Percentiles rank a stretch among this genome's conserved stretches.
These are phyloP conservation scores for Hemithea aestivaria DNA, from an alignment of 2,888 invertebrate species.

Conservation along the genomic window DNA sequence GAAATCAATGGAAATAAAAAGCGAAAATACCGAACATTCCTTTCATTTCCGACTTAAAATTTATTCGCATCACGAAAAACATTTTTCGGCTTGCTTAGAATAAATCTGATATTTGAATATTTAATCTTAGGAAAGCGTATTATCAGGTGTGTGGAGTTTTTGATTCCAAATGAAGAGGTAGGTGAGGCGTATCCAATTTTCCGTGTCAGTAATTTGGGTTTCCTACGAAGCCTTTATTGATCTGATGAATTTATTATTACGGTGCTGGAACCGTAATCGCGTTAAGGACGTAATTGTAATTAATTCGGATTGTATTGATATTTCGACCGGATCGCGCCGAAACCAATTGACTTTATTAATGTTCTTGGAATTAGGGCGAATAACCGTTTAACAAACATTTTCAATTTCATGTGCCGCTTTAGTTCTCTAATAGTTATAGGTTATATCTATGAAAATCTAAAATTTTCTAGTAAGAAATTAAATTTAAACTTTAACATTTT, in stretches of 20 bases:
- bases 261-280: slow-evolving; percentile 14
- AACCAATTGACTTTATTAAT: background rate
- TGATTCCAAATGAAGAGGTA: slow-evolving; percentile 30
- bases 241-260: slow-evolving; percentile 25
- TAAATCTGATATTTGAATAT: slow-evolving; percentile 43
- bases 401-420: too few species aligned
- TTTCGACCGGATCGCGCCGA: slow-evolving; percentile 1
- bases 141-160: slow-evolving; percentile 39
- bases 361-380: background rate
- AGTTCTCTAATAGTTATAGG: too few species aligned
- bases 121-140: slow-evolving; percentile 41
- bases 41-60: slow-evolving; percentile 16
- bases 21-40: slow-evolving; percentile 24
- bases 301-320: slow-evolving; percentile 11
- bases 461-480: too few species aligned
- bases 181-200: slow-evolving; percentile 35
- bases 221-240: slow-evolving; percentile 21
- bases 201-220: slow-evolving; percentile 36
- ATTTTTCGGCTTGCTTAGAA: slow-evolving; percentile 32
- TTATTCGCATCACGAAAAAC: slow-evolving; percentile 23
- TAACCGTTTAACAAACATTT: too few species aligned
- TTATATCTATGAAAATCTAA: too few species aligned
- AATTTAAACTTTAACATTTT: too few species aligned
- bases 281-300: slow-evolving; percentile 8
- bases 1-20: slow-evolving; percentile 10